Base-by-base conservation (phyloP, 2,797 vertebrate species). In the Leucoraja ocellata region DNA sequence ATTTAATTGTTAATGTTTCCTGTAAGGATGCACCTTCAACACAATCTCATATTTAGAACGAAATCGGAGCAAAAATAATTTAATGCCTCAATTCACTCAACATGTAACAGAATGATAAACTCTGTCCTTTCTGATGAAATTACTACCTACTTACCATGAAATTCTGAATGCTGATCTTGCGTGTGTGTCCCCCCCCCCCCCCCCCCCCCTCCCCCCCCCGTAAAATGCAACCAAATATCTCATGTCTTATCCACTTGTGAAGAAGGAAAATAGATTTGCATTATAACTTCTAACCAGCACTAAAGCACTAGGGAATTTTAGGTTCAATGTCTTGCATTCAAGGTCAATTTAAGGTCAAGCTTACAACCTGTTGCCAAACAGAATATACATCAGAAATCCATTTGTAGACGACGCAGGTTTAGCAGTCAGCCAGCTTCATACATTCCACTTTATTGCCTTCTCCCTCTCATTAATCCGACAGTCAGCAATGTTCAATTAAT, bases 331-430 rank as follows among this genome's bases (percentile, higher is more conserved):
- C 36, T 91, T 46, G 13, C 10, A 58, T 23, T 91, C 36, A 54
- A 76, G 71, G 65, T 74, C 90, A 91, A 18, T 25, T 76, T 91
- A 14, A 74, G 36, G 90, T 91, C 11, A 91, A 54, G 11, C 90
- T 91, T 54, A 32, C 90, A 74, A 74, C 39, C 68, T 91, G 68
- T 73, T 91, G 68, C 36, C 73, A 46, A 36, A 91, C 36, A 91
- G 88, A 39, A 74, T 28, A 25, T 74, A 65, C 84, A 36, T 36
- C 61, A 65, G 61, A 88, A 88, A 68, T 36, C 68, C 21, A 68
- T 88, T 88, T 68, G 13, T 36, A 36, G 84, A 36, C 21, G 36
- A 13, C 28, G 21, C 61, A 21, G 14, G 6, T 88, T 88, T 5
- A 65, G 18, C 32, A 88, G n/a, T 36, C 14, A 8, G 61, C n/a